Evolutionary conservation across 2,113 vertebrate species (phyloP), one percentile per base, ranked within the genome.

Genomic region (Sinosuthora webbiana): DNA sequence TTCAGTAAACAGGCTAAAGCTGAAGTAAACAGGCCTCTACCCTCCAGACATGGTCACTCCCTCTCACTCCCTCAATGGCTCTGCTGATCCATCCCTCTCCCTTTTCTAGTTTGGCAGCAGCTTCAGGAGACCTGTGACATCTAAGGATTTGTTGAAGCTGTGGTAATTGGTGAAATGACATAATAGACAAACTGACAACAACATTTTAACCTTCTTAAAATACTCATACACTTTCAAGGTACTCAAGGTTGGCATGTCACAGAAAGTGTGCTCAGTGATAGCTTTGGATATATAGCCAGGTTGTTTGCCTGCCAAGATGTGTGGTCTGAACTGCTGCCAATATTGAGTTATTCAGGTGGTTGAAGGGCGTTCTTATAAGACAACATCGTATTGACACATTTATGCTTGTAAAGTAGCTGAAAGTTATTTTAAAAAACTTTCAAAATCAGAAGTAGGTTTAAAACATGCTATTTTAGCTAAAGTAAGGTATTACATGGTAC

Each of bases 271-370:
- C 45, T 83, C 23, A 60, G 49, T 62, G 67, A 33, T 56, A 17
- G 62, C 42, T 79, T 55, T 65, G 65, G 62, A 30, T 83, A 22
- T 35, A 28, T 8, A 85, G 74, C 55, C 70, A 83, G 67, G 24
- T 55, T 87, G 33, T 53, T 83, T 87, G 27, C 67, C 59, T 86
- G 93, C 91, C 82, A 86, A 93, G 59, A 41, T 73, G 44, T 91
- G 90, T 74, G 45, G 50, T 86, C 50, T 74, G 94, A 91, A 95
- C 33, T 83, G 31, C 50, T 90, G 95, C 90, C 89, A 90, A 2
- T 67, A 57, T 55, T 77, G 81, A 93, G 17, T 80, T 93, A 80
- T 62, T 35, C 87, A 83, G 63, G 70, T 91, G 55, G 59, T n/a
- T 77, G 79, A 91, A 95, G 82, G 76, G 45, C 84, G 47, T 68